Percentiles rank a stretch among this genome's conserved stretches.
Evolutionary conservation across 37 sponge, comb jelly and placozoan species (phyloP).

Genomic region (Halisarca cf. caerulea): DNA sequence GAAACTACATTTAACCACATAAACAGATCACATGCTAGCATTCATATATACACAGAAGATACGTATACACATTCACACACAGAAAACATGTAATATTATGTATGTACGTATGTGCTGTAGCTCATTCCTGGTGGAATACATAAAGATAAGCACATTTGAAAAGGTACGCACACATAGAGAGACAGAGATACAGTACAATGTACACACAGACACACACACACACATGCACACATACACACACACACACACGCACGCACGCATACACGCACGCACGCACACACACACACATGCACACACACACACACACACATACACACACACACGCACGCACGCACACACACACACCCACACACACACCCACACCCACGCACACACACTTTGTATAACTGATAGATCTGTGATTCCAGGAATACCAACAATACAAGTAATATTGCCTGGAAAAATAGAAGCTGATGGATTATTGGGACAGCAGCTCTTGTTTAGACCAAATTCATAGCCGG

Average conservation of each 20-base stretch:
- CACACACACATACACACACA: constrained; percentile 5
- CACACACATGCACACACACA: not conserved
- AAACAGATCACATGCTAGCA: too few species aligned
- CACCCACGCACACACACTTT: not conserved
- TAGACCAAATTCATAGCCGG: not conserved
- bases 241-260: not conserved
- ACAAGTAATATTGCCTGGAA: constrained; percentile 38
- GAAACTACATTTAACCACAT: too few species aligned
- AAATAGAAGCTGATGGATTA: constrained; percentile 39
- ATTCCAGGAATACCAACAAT: constrained; percentile 78
- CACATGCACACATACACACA: not conserved
- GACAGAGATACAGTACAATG: not conserved
- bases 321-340: not conserved
- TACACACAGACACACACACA: not conserved
- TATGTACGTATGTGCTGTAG: too few species aligned
- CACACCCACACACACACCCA: not conserved
- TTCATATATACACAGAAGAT: too few species aligned
- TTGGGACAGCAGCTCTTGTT: constrained; percentile 38
- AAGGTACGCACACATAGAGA: not conserved
- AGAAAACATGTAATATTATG: too few species aligned
- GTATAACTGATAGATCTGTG: constrained; percentile 16
- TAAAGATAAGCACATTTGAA: not conserved
- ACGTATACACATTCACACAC: too few species aligned
- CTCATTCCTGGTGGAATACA: too few species aligned
- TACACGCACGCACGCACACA: constrained; percentile 4